These are phyloP conservation scores for Echinarachnius parma DNA, from an alignment of 53 echinoderm and acorn worm genomes.

Conservation along the genomic window DNA sequence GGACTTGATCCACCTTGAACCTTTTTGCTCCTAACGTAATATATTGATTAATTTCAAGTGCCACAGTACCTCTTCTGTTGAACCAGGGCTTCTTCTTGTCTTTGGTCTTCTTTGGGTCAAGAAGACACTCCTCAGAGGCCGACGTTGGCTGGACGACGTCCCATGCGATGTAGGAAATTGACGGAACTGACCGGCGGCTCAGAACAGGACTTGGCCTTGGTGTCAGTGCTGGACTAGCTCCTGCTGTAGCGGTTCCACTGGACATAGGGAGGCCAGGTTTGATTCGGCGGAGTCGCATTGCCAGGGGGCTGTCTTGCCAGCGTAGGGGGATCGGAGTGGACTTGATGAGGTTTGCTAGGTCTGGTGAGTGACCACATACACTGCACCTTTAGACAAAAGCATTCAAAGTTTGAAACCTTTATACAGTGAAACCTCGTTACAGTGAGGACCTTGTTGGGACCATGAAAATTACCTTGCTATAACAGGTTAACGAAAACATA, in stretches of 20 bases:
- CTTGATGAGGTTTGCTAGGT: conserved; percentile 12
- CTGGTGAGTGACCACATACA: conserved; percentile 18
- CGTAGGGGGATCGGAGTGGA: conserved; percentile 21
- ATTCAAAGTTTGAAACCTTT: too few species aligned
- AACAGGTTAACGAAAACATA: too few species aligned
- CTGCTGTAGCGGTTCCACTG: background rate
- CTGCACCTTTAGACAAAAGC: conserved; percentile 7
- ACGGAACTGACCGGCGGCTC: background rate
- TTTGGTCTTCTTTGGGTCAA: background rate
- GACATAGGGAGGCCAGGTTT: background rate
- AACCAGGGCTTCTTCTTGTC: background rate
- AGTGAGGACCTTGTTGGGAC: too few species aligned
- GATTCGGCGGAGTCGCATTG: background rate
- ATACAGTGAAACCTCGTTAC: too few species aligned
- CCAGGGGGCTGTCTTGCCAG: conserved; percentile 29
- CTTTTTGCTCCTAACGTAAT: too few species aligned
- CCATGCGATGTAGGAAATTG: conserved; percentile 21
- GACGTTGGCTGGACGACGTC: background rate
- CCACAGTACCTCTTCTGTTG: too few species aligned
- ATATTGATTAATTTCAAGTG: too few species aligned
- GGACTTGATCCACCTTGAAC: too few species aligned
- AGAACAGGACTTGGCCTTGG: background rate
- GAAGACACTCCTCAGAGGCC: conserved; percentile 7
- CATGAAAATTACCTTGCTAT: too few species aligned
- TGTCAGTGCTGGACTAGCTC: too few species aligned